Conservation (phyloP, 2,113 vertebrate genomes). For the Anser cygnoides region DNA sequence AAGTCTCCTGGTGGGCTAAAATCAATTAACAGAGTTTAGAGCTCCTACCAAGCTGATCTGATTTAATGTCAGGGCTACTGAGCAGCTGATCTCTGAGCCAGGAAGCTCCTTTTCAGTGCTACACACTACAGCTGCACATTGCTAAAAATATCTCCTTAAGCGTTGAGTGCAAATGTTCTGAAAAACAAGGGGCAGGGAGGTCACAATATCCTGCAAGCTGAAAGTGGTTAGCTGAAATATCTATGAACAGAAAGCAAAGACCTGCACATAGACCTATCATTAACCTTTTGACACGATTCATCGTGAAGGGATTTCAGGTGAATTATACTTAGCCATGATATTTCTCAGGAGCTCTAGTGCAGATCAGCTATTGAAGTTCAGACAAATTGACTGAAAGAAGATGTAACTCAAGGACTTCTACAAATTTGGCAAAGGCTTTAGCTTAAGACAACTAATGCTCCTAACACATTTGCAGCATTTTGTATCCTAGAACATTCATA, state of each 20-base stretch:
- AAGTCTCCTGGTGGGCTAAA: not conserved
- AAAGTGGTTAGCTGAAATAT: not conserved
- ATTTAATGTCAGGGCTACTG: not conserved
- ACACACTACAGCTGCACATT: not conserved
- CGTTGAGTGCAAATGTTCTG: not conserved
- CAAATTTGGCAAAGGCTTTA: constrained; percentile 3
- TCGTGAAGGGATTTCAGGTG: not conserved
- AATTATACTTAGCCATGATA: not conserved
- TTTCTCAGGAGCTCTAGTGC: not conserved
- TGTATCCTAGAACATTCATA: not conserved
- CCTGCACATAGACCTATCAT: not conserved
- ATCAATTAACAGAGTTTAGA: constrained; percentile 12
- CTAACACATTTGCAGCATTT: not conserved
- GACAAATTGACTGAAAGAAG: not conserved
- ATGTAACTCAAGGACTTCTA: not conserved
- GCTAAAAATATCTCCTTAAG: constrained; percentile 36
- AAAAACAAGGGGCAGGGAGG: constrained; percentile 31
- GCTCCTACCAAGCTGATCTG: not conserved
- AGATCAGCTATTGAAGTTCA: not conserved
- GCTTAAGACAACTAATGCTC: not conserved
- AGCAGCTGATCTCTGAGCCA: not conserved
- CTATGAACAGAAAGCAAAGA: not conserved
- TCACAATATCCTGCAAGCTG: constrained; percentile 14
- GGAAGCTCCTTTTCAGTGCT: not conserved
- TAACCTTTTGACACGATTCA: constrained; percentile 12